Evolutionary conservation across 2,888 invertebrate species (phyloP), one percentile per base, ranked within the genome.

Genomic region (Diploptera punctata): DNA sequence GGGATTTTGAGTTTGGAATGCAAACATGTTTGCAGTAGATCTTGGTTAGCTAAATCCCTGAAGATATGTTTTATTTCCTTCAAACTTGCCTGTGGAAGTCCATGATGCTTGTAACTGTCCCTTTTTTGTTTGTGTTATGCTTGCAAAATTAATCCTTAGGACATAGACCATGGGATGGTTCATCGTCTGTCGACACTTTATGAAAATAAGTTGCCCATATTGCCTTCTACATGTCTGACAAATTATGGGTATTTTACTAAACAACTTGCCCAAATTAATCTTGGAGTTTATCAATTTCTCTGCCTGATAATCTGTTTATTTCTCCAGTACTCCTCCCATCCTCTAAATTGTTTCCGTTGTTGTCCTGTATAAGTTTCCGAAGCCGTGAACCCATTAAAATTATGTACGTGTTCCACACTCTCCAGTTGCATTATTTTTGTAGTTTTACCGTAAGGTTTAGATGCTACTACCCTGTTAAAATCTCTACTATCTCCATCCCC

Each of bases 61-160:
- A n/a, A n/a, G n/a, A n/a, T n/a, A n/a, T n/a, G n/a, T n/a, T n/a
- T n/a, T n/a, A n/a, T n/a, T n/a, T n/a, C 13, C 4, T 49, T 4
- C 10, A 49, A 13, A n/a, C 7, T 49, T 49, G 13, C n/a, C 49
- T n/a, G 4, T 49, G 49, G 18, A 49, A 49, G 49, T 18, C 49
- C 49, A 49, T 49, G 49, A 49, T 49, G 49, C n/a, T 49, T 49
- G 49, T 49, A 49, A 18, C 49, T 49, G 49, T 49, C n/a, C n/a
- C 18, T n/a, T n/a, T 18, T 4, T 49, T 13, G 5, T 49, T 18
- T n/a, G 49, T 18, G 49, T 49, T 49, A 49, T 49, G n/a, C 18
- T 49, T 7, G 49, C 49, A 49, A 9, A 9, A 49, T 49, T 9
- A 49, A 13, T 49, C 49, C 18, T 49, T 49, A 49, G 49, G 49